These are phyloP conservation scores for Echinometra lucunter DNA, from an alignment of 53 echinoderm and acorn worm genomes.

Conservation along the genomic window DNA sequence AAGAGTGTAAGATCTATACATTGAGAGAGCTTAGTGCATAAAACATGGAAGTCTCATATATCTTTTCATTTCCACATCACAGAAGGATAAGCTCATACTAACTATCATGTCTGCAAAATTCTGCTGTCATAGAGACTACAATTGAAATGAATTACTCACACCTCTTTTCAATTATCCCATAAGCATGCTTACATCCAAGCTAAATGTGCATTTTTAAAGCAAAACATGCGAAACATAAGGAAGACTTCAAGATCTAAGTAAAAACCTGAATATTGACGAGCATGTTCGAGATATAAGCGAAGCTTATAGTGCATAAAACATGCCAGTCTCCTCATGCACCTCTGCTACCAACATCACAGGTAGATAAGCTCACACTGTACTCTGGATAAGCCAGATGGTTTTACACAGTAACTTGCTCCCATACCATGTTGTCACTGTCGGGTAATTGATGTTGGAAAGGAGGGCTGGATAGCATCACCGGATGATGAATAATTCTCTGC, in stretches of 20 bases:
- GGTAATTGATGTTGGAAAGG: constrained; percentile 12
- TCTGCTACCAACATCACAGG: neutral
- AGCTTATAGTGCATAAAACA: constrained; percentile 11
- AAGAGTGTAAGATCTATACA: too few species aligned
- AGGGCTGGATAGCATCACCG: constrained; percentile 8
- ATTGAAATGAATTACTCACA: too few species aligned
- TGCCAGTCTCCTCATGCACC: neutral
- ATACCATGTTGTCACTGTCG: neutral
- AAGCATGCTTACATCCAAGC: too few species aligned
- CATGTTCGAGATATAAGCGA: neutral
- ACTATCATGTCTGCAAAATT: too few species aligned
- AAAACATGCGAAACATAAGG: neutral
- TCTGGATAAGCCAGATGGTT: neutral
- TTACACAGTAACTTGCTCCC: neutral
- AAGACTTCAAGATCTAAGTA: neutral
- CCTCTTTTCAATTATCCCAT: too few species aligned
- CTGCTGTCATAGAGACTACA: too few species aligned
- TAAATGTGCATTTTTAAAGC: neutral
- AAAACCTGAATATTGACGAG: too few species aligned
- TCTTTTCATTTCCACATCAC: too few species aligned
- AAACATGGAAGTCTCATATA: too few species aligned
- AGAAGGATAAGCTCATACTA: too few species aligned
- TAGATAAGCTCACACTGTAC: neutral
- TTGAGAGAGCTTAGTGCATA: too few species aligned
- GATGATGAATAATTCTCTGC: constrained; percentile 17